A percentile compares a stretch with the other conserved stretches of the same genome.
Conservation (phyloP, 2,797 vertebrate species). For the Hydrophis major region DNA sequence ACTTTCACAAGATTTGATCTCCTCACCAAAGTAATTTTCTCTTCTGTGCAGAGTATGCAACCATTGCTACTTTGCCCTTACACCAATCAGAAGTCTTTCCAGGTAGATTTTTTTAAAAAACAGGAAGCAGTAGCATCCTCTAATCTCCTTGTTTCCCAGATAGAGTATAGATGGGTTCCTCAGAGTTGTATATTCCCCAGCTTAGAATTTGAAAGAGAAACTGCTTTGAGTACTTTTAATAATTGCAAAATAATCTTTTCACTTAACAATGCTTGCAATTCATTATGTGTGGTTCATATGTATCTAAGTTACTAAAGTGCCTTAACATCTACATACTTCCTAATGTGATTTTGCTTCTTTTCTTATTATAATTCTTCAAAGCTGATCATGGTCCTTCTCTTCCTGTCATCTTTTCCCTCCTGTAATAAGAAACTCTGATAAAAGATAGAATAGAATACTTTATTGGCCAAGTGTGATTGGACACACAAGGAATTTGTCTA, state of each 20-base stretch:
- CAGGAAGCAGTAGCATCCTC: neutral
- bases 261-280: neutral
- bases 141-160: neutral
- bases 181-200: neutral
- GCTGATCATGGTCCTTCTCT: neutral
- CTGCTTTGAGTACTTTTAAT: neutral
- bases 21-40: neutral
- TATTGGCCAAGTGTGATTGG: too few species aligned
- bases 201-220: neutral
- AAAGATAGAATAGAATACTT: too few species aligned
- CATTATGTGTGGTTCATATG: neutral
- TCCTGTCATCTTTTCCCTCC: neutral
- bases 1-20: neutral
- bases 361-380: neutral
- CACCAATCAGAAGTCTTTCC: neutral
- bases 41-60: neutral
- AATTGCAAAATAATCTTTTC: neutral
- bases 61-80: neutral
- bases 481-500: too few species aligned
- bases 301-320: neutral
- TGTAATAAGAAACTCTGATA: neutral
- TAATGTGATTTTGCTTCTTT: neutral
- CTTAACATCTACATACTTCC: neutral
- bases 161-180: neutral
- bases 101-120: neutral